phyloP scores from a whole-genome alignment of 2,797 vertebrate species.

The Dendrocincla tyrannina region DNA sequence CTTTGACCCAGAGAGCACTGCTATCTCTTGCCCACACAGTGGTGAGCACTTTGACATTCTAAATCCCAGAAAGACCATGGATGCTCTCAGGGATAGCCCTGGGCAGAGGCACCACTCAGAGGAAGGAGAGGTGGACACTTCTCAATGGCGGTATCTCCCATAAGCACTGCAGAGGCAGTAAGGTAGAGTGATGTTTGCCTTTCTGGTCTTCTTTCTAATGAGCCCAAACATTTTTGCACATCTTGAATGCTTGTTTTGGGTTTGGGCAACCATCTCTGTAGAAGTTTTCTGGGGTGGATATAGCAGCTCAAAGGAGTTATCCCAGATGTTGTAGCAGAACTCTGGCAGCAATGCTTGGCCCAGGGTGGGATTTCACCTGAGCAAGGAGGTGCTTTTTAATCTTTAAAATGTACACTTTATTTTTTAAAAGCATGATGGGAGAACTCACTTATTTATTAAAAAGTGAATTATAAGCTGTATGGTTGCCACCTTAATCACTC shows the following conservation, averaged over 20 bases:
- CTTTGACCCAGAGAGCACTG: not conserved
- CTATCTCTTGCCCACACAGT: fast-evolving
- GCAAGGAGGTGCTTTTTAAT: constrained; percentile 21
- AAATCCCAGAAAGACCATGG: not conserved
- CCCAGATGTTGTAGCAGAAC: not conserved
- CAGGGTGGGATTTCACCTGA: not conserved
- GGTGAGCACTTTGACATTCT: not conserved
- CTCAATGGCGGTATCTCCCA: not conserved
- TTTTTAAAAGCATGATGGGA: not conserved
- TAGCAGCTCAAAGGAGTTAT: not conserved
- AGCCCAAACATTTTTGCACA: not conserved
- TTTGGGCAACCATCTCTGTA: not conserved
- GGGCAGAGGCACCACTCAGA: not conserved
- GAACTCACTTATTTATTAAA: constrained; percentile 53
- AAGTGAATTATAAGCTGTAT: not conserved
- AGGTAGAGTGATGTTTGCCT: fast-evolving
- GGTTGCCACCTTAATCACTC: not conserved
- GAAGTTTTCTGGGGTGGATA: not conserved
- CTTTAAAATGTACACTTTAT: not conserved
- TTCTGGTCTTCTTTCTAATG: not conserved
- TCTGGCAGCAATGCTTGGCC: not conserved
- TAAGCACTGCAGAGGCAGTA: not conserved
- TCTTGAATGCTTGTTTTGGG: not conserved
- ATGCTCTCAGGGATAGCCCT: not conserved
- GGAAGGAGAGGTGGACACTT: not conserved